Evolutionary conservation across 2,113 vertebrate species (phyloP).

Genomic region (Eurypyga helias): DNA sequence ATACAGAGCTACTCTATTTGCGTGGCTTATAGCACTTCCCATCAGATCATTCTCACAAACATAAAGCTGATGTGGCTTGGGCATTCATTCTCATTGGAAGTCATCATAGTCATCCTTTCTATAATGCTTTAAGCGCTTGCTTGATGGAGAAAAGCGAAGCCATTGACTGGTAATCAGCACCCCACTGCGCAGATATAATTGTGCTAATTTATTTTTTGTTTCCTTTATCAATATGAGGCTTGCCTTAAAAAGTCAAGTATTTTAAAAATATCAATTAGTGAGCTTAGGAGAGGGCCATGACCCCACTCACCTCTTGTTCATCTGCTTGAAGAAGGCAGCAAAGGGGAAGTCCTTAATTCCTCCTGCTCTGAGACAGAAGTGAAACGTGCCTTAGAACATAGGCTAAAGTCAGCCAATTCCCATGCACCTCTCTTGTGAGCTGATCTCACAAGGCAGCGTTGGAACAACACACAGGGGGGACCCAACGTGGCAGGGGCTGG

Average conservation of each 20-base stretch:
- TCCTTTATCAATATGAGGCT: constrained; percentile 48
- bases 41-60: constrained; percentile 55
- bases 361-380: not conserved
- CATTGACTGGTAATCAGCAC: constrained; percentile 60
- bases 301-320: constrained; percentile 7
- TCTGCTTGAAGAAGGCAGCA: not conserved
- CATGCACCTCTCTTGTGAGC: not conserved
- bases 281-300: constrained; percentile 4
- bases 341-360: not conserved
- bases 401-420: not conserved
- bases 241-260: constrained; percentile 54
- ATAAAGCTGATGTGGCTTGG: constrained; percentile 41
- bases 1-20: constrained; percentile 54
- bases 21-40: constrained; percentile 14
- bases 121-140: constrained; percentile 29
- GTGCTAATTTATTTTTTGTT: constrained; percentile 61
- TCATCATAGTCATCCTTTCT: constrained; percentile 48
- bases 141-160: constrained; percentile 48
- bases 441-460: not conserved
- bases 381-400: not conserved
- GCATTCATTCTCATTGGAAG: constrained; percentile 41
- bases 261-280: constrained; percentile 14
- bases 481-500: not conserved
- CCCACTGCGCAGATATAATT: constrained; percentile 41
- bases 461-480: not conserved